Conservation (phyloP, 2,888 invertebrate species). For the Serripes groenlandicus region DNA sequence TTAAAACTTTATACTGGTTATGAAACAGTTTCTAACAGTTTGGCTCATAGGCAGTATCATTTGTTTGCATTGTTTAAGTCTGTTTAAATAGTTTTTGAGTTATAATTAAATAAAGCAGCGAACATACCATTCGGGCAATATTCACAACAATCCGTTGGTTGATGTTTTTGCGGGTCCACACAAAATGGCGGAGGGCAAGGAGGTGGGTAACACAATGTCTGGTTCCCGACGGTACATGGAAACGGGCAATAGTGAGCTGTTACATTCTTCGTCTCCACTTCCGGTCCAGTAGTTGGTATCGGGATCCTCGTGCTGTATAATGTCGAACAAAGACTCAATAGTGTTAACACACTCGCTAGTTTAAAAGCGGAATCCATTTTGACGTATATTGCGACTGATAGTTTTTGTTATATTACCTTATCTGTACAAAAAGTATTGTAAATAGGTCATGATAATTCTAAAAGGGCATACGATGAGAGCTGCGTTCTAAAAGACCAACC, state of each 20-base stretch:
- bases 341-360: background rate
- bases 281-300: background rate
- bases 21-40: too few species aligned
- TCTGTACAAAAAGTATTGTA: background rate
- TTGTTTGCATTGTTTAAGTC: too few species aligned
- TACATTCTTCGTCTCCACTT: constrained; percentile 32
- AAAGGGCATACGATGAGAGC: too few species aligned
- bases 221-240: constrained; percentile 43
- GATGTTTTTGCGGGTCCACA: constrained; percentile 32
- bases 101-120: too few species aligned
- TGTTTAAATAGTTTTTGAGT: too few species aligned
- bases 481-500: too few species aligned
- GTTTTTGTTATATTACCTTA: too few species aligned
- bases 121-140: constrained; percentile 46
- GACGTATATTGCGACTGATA: too few species aligned
- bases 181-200: constrained; percentile 53
- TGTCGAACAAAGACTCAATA: background rate
- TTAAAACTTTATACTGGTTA: too few species aligned
- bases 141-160: constrained; percentile 51
- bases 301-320: background rate
- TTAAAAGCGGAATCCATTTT: background rate
- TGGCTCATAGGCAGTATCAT: too few species aligned
- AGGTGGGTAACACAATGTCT: constrained; percentile 43
- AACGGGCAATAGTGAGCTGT: constrained; percentile 51
- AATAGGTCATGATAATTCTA: too few species aligned